phyloP scores from a whole-genome alignment of 2,113 vertebrate genomes.

The Proteles cristata region DNA sequence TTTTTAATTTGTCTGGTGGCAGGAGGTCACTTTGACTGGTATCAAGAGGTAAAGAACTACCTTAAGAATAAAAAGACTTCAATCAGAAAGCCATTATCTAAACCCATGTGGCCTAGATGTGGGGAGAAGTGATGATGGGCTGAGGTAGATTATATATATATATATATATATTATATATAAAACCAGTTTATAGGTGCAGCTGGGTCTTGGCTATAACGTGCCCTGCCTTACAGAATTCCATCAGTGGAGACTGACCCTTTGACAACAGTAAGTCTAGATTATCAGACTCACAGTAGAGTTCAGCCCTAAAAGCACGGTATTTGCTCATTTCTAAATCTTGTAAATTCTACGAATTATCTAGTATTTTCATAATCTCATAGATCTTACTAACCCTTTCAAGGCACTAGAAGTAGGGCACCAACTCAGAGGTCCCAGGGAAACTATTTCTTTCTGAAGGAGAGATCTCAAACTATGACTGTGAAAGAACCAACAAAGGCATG shows the following conservation, averaged over 20 bases:
- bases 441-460: neutral
- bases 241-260: neutral
- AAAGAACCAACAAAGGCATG: neutral
- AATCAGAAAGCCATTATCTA: neutral
- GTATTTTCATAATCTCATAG: neutral
- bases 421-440: neutral
- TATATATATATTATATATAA: no score
- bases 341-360: neutral
- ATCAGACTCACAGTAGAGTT: neutral
- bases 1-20: neutral
- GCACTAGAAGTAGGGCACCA: neutral
- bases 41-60: neutral
- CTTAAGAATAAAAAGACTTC: neutral
- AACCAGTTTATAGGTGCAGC: neutral
- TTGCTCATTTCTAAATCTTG: constrained; percentile 3
- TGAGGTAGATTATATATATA: neutral
- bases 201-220: neutral
- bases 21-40: neutral
- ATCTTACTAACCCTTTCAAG: neutral
- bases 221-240: neutral
- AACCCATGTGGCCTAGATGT: neutral
- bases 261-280: neutral
- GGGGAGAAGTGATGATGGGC: neutral
- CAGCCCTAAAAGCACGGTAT: neutral
- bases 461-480: neutral